A percentile compares a stretch with the other conserved stretches of the same genome.
These are phyloP conservation scores for Chauna torquata DNA, from an alignment of 2,113 vertebrate species.

Conservation along the genomic window DNA sequence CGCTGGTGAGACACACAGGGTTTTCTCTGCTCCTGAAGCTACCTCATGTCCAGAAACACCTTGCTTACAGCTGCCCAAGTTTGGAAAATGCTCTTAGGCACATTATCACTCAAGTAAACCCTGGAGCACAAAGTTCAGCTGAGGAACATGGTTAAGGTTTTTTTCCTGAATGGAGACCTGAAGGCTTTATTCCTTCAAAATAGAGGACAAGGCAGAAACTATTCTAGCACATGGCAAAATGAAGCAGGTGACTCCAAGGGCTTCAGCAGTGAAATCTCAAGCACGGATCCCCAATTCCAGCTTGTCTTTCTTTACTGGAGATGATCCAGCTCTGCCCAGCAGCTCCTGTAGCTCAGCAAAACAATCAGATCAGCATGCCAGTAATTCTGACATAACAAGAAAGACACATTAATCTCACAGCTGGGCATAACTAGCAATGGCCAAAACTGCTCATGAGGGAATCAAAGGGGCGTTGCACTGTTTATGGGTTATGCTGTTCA, in stretches of 20 bases:
- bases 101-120: not conserved
- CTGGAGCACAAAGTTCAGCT: not conserved
- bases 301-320: not conserved
- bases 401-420: conserved; percentile 67
- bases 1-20: not conserved
- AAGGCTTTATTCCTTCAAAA: not conserved
- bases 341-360: conserved; percentile 41
- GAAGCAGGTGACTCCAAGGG: not conserved
- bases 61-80: not conserved
- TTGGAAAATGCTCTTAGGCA: not conserved
- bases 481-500: not conserved
- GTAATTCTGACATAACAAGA: conserved; percentile 52
- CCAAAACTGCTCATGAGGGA: not conserved
- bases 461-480: not conserved
- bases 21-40: not conserved
- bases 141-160: not conserved
- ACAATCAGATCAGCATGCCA: conserved; percentile 9
- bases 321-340: conserved; percentile 18
- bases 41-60: not conserved
- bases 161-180: not conserved
- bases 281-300: not conserved
- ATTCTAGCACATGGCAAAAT: not conserved
- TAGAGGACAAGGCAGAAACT: not conserved
- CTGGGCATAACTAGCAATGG: not conserved
- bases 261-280: not conserved